Evolutionary conservation across 2,888 invertebrate genomes (phyloP).

Genomic region (Pelosia muscerda): DNA sequence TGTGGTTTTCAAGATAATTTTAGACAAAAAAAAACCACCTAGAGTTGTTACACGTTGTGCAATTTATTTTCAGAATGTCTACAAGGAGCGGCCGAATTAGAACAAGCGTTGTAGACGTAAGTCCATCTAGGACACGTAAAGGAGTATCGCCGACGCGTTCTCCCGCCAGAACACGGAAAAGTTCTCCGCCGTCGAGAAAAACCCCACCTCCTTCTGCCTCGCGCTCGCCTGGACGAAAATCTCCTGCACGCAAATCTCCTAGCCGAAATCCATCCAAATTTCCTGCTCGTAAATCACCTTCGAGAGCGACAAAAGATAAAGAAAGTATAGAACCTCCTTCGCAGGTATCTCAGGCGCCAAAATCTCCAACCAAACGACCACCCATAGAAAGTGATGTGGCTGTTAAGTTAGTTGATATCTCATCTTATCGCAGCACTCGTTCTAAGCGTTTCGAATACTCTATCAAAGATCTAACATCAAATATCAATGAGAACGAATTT

Average conservation of each 20-base stretch:
- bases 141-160: conserved; percentile 78
- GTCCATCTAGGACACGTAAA: conserved; percentile 75
- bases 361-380: conserved; percentile 74
- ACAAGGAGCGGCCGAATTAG: conserved; percentile 78
- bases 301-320: conserved; percentile 69
- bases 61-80: conserved; percentile 69
- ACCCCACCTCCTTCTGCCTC: conserved; percentile 63
- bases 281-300: conserved; percentile 80
- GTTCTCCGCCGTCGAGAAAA: conserved; percentile 67
- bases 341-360: conserved; percentile 47
- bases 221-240: conserved; percentile 76
- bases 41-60: conserved; percentile 42
- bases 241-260: conserved; percentile 84
- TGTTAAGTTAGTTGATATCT: conserved; percentile 63
- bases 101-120: conserved; percentile 67
- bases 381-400: conserved; percentile 63
- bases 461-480: conserved; percentile 66
- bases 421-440: conserved; percentile 64
- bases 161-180: conserved; percentile 78
- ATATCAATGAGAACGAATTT: conserved; percentile 54
- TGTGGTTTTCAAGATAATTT: conserved; percentile 76
- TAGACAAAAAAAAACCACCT: conserved; percentile 57
- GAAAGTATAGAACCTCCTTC: conserved; percentile 53
- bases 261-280: conserved; percentile 77
- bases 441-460: conserved; percentile 74